phyloP scores from a whole-genome alignment of 2,797 vertebrate genomes.

The Ataeniobius toweri region DNA sequence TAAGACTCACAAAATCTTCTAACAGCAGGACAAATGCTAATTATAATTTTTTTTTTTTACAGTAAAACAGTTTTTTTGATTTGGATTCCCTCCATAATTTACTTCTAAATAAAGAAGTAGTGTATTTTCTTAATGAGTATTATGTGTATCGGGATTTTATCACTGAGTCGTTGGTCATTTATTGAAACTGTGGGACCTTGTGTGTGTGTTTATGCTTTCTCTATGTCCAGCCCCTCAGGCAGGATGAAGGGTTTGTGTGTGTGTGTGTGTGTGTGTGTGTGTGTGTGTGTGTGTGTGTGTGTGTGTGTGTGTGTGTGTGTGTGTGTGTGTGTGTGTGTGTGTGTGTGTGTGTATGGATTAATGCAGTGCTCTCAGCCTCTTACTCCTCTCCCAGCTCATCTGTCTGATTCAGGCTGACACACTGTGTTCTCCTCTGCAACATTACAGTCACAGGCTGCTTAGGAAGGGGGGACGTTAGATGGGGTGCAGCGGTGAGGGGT shows the following conservation, averaged over 20 bases:
- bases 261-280: constrained; percentile 29
- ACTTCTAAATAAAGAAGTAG: background rate
- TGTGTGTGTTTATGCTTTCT: constrained; percentile 26
- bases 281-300: constrained; percentile 36
- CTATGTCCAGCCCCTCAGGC: constrained; percentile 45
- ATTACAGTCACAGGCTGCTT: constrained; percentile 70
- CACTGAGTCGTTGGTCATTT: constrained; percentile 44
- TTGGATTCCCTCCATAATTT: background rate
- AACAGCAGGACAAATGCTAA: background rate
- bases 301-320: constrained; percentile 22
- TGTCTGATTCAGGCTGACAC: constrained; percentile 79
- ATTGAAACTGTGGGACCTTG: constrained; percentile 34
- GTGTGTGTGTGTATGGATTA: constrained; percentile 58
- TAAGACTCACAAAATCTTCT: background rate
- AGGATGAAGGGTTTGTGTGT: constrained; percentile 23
- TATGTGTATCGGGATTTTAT: constrained; percentile 21
- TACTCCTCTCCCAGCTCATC: constrained; percentile 75
- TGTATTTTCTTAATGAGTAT: background rate
- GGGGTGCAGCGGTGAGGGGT: constrained; percentile 13
- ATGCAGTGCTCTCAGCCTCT: constrained; percentile 73
- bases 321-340: constrained; percentile 6
- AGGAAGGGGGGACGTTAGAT: constrained; percentile 30
- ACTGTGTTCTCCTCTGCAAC: constrained; percentile 76
- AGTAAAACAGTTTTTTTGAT: background rate
- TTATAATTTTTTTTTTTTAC: background rate